A percentile compares a stretch with the other conserved stretches of the same genome.
Evolutionary conservation across 2,797 vertebrate species (phyloP).

Genomic region (Galagoides demidoff): DNA sequence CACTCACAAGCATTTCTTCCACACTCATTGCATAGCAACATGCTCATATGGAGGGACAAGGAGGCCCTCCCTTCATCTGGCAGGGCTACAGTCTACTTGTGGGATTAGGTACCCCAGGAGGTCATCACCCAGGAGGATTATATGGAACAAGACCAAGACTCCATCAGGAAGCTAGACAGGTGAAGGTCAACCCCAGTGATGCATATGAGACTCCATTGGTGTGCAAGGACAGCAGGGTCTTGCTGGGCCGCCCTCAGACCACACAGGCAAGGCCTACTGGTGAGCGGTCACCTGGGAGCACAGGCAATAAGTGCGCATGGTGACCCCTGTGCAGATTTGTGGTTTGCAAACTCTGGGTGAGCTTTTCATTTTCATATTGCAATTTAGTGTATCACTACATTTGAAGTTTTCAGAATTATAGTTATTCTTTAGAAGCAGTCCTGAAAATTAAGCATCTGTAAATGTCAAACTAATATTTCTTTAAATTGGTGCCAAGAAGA

Average conservation of each 20-base stretch:
- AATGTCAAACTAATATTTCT: background rate
- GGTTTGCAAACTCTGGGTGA: background rate
- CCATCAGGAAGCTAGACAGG: background rate
- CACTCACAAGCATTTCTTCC: background rate
- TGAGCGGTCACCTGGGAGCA: background rate
- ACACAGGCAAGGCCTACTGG: background rate
- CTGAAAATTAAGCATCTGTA: background rate
- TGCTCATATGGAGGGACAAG: no score
- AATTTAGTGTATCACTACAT: background rate
- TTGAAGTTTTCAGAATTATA: background rate
- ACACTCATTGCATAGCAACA: accelerated
- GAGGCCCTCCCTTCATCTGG: background rate
- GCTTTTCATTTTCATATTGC: background rate
- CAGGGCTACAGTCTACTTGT: no score
- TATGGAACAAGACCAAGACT: background rate
- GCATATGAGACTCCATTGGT: accelerated
- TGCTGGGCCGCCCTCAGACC: background rate
- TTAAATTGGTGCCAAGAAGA: background rate
- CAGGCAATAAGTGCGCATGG: background rate
- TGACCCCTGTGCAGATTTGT: background rate
- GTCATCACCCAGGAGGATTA: background rate
- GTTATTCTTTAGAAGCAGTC: background rate
- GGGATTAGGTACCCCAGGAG: no score
- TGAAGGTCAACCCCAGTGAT: background rate
- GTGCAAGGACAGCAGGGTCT: no score